Conservation (phyloP, 2,797 vertebrate species). For the Heteromormyrus szaboi region DNA sequence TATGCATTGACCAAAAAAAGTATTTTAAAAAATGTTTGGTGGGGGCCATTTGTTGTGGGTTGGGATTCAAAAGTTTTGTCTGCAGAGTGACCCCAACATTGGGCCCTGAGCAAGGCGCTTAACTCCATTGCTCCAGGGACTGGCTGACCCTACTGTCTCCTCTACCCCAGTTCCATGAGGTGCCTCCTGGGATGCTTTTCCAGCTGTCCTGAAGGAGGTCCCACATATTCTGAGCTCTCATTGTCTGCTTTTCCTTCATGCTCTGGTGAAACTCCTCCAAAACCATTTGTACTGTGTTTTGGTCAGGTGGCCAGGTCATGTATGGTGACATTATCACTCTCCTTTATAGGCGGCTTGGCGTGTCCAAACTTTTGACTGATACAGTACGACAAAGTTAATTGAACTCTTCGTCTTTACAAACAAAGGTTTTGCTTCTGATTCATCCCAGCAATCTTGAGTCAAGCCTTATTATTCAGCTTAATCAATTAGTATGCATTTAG, state of each 20-base stretch:
- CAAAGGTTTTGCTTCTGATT: neutral
- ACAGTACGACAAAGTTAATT: neutral
- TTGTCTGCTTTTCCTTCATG: neutral
- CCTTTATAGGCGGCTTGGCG: neutral
- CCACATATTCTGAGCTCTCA: neutral
- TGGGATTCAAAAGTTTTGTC: neutral
- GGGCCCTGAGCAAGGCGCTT: neutral
- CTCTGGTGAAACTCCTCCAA: neutral
- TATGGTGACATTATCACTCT: neutral
- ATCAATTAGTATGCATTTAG: neutral
- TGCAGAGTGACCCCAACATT: neutral
- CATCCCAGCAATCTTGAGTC: neutral
- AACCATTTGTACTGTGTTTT: neutral
- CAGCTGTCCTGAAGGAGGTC: neutral
- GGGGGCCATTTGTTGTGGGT: neutral
- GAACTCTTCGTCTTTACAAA: neutral
- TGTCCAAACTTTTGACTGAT: neutral
- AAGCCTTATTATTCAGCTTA: neutral
- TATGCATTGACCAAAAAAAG: neutral
- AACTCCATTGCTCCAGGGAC: neutral
- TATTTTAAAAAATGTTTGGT: neutral
- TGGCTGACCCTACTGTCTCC: neutral
- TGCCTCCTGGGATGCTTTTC: neutral
- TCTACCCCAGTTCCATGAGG: neutral
- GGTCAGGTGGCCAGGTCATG: neutral